Evolutionary conservation across 2,888 invertebrate genomes (phyloP), one percentile per base, ranked within the genome.

Genomic region (Spatulosminthurus flaviceps): DNA sequence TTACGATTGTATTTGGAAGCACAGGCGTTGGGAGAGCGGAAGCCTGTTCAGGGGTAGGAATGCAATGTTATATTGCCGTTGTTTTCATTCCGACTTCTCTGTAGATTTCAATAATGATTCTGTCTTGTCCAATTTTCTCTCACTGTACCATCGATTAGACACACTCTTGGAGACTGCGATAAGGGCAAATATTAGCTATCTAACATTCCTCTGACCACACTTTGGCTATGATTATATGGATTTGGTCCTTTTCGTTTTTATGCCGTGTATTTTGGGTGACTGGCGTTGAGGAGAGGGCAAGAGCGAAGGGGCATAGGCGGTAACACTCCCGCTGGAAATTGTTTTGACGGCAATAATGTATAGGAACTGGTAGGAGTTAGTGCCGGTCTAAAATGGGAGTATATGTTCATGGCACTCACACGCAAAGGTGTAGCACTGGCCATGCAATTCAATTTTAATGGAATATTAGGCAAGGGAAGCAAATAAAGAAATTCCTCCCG

Each of bases 21-120:
- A 34, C 34, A 34, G 9, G 34, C 34, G 4, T 34, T 4, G 9
- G 5, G 4, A 34, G 34, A 9, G 9, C 34, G 9, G 4, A 34
- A 34, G 34, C 34, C 34, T 34, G 5, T 9, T 7, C 34, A 34
- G 24, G 72, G 72, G 72, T 51, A 51, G 16, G 73, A 73, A 60
- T 73, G 51, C 51, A 51, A 60, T 60, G 24, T 72, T 43, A 43
- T 60, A 26, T 73, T 28, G 51, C 7, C 2, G 16, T 22, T 43
- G 28, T 11, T 69, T 26, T 69, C 28, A 13, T 29, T 69, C 69
- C 19, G 51, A 19, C n/a, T 16, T 69, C 69, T 69, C 34, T 69
- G 70, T 77, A 77, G 77, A 77, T 77, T 77, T 77, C 77, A 77
- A 77, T 77, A 77, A 70, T 77, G 77, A 77, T 77, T 77, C 77